Percentiles rank a stretch among this genome's conserved stretches.
Conservation (phyloP, 2,888 invertebrate species). For the Melanostoma scalare region DNA sequence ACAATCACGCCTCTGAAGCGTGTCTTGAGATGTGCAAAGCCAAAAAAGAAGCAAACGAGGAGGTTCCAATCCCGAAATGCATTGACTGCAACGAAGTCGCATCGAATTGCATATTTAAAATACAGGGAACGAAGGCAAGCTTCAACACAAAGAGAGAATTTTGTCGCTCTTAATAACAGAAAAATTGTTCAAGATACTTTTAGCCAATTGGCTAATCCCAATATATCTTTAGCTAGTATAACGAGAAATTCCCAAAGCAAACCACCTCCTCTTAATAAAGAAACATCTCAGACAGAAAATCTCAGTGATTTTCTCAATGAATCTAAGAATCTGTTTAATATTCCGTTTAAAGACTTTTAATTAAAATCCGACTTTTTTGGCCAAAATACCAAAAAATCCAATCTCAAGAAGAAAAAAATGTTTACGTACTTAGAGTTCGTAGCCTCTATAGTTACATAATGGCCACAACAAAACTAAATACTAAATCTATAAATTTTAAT, state of each 20-base stretch:
- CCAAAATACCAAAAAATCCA: not conserved
- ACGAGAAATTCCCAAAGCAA: not conserved
- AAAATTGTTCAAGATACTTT: too few relatives aligned
- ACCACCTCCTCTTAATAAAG: not conserved
- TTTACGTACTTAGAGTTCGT: not conserved
- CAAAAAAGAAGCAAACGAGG: too few relatives aligned
- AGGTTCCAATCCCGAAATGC: not conserved
- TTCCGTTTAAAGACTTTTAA: constrained; percentile 1
- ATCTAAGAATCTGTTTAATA: constrained; percentile 10
- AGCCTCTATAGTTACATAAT: not conserved
- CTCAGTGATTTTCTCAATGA: constrained; percentile 9
- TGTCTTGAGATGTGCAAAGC: not conserved
- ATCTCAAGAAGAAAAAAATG: not conserved
- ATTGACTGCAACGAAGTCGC: too few relatives aligned
- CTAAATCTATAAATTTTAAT: not conserved
- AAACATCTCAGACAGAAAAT: not conserved
- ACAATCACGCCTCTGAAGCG: not conserved
- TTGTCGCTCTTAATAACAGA: too few relatives aligned
- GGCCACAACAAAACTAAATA: not conserved
- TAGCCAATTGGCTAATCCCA: too few relatives aligned
- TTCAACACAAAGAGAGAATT: too few relatives aligned
- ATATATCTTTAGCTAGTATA: too few relatives aligned
- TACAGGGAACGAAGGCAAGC: too few relatives aligned
- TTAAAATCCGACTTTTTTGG: not conserved
- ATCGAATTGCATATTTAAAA: not conserved